Base-by-base conservation (phyloP, 1,140 invertebrate genomes). In the Drosophila bocki region DNA sequence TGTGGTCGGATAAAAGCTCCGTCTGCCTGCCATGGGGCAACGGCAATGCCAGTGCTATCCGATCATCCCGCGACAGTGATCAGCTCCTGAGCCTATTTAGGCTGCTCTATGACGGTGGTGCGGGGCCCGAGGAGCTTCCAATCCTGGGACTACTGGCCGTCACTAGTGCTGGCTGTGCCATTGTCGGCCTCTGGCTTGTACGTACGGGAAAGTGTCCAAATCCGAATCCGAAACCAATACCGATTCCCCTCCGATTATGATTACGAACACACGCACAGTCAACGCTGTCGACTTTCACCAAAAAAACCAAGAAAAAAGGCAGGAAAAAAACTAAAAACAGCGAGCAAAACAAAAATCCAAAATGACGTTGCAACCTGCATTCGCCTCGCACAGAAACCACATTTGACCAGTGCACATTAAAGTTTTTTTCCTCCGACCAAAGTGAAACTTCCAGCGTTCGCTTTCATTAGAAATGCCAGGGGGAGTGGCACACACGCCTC, bases 401-500 rank as follows among this genome's bases (percentile, higher is more conserved):
- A 88, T 83, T 84, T 87, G 84, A 88, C 77, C 84, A 83, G 71
- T 88, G 84, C 77, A 86, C 80, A 83, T 86, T 77, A 88, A 88
- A 54, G 72, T 77, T 82, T 81, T 64, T 78, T 79, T 68, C 58
- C 63, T 61, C 35, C 26, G 56, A 48, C 71, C 82, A 88, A 88
- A 87, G 83, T 88, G 83, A 87, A 87, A 87, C 77, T 87, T 86
- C 48, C 68, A 77, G 59, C 83, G 77, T 80, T 87, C 84, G 80
- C 83, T 87, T 87, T 87, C 83, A 88, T 87, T 88, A 87, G 83
- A 87, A 87, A 87, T 88, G 77, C 78, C 69, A 68, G 62, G 54
- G 51, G 57, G 44, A 76, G 61, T 64, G 51, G 37, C 39, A 37
- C 11, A 41, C 29, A 33, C 26, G 26, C 48, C 26, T 22, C 7